These are phyloP conservation scores for Puntigrus tetrazona DNA, from an alignment of 2,113 vertebrate species.

Conservation along the genomic window DNA sequence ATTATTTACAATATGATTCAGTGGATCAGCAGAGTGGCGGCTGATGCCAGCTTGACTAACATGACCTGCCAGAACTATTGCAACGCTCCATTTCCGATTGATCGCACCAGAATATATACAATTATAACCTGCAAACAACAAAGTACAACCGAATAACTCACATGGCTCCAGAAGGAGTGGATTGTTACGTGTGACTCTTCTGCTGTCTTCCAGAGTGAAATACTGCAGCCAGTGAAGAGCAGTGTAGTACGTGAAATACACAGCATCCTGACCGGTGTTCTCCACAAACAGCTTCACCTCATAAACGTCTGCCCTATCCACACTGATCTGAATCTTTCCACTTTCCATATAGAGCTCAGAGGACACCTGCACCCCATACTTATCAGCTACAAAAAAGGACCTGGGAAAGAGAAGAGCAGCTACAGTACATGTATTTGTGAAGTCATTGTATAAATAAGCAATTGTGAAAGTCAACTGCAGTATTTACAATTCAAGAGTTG, in stretches of 20 bases:
- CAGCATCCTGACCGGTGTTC: constrained; percentile 69
- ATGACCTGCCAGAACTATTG: no score
- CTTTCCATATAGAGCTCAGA: constrained; percentile 58
- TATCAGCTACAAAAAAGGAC: constrained; percentile 71
- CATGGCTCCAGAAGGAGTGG: constrained; percentile 70
- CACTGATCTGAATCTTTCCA: constrained; percentile 72
- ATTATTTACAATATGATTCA: no score
- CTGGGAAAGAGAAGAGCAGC: constrained; percentile 63
- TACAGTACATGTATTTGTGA: neutral
- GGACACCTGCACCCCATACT: constrained; percentile 76
- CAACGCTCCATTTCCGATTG: neutral
- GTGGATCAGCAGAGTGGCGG: no score
- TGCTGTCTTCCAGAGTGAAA: constrained; percentile 67
- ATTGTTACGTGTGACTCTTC: constrained; percentile 62
- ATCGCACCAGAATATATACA: neutral
- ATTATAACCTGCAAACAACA: neutral
- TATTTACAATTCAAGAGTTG: neutral
- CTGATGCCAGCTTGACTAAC: no score
- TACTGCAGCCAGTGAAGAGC: constrained; percentile 51
- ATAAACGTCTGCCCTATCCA: constrained; percentile 49
- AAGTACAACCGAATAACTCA: neutral
- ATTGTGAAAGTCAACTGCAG: neutral
- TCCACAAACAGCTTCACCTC: constrained; percentile 70
- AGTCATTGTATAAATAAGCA: neutral
- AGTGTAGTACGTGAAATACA: constrained; percentile 77